phyloP scores from a whole-genome alignment of 2,797 vertebrate species.

The Anguilla marmorata region DNA sequence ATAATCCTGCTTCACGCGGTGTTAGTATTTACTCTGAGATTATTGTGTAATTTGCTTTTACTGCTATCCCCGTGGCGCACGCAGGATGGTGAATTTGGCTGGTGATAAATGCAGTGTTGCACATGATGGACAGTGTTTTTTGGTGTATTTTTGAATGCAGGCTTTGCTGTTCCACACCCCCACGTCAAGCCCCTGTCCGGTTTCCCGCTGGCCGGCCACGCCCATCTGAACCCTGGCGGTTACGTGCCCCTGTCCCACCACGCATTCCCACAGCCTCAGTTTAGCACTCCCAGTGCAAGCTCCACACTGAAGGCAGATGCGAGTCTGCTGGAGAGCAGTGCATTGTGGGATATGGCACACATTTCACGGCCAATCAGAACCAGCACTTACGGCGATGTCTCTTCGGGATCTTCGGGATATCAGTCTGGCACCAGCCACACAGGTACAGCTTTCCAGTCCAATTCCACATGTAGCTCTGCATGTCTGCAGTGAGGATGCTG shows the following conservation, averaged over 20 bases:
- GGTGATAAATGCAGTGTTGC: neutral
- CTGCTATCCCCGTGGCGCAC: neutral
- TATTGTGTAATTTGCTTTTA: neutral
- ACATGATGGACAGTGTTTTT: neutral
- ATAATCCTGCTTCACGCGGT: neutral
- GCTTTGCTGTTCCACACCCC: slow-evolving; percentile 55
- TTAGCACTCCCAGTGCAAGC: slow-evolving; percentile 49
- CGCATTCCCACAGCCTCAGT: slow-evolving; percentile 54
- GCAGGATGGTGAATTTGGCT: neutral
- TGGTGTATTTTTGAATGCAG: slow-evolving; percentile 32
- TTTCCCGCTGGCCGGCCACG: slow-evolving; percentile 45
- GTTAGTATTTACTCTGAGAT: neutral
- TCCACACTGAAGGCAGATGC: slow-evolving; percentile 48
- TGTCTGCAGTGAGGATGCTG: neutral
- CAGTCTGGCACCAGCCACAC: slow-evolving; percentile 74
- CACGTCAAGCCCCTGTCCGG: slow-evolving; percentile 57
- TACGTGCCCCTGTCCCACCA: slow-evolving; percentile 55
- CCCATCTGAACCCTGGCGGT: slow-evolving; percentile 44
- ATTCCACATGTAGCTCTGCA: neutral
- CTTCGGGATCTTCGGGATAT: slow-evolving; percentile 70
- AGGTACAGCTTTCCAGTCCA: slow-evolving; percentile 63
- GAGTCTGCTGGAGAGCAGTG: slow-evolving; percentile 58
- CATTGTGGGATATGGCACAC: slow-evolving; percentile 64
- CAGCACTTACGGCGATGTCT: slow-evolving; percentile 60
- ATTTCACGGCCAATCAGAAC: slow-evolving; percentile 53